Base-by-base conservation (phyloP, 2,888 invertebrate species). In the Tanytarsus gracilentus region DNA sequence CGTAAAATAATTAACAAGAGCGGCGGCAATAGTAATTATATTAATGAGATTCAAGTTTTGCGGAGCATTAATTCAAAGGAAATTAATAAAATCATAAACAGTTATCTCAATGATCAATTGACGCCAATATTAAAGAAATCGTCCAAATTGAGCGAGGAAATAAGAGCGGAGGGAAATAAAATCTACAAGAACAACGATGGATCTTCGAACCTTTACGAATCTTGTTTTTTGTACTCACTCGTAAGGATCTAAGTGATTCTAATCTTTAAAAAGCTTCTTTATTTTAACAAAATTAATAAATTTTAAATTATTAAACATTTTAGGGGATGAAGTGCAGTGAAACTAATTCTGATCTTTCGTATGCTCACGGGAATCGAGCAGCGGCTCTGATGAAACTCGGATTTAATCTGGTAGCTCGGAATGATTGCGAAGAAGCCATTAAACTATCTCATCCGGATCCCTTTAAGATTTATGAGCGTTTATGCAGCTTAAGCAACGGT, bases 321-420 rank as follows among this genome's bases (percentile, higher is more conserved):
- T n/a, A n/a, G n/a, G 52, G 27, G 4, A 18, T 53, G 7, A 53
- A 53, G 14, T 61, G 61, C 9, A 16, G 48, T 27, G 52, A 44
- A 5, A 27, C 6, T 5, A 16, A 40, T 5, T 7, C 16, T 8
- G 44, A 51, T 29, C 36, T 61, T n/a, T 29, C 52, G 6, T 48
- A 14, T 30, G 69, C 68, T 0, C 70, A 67, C 64, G 74, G 72
- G 0, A 73, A 73, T 64, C 66, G 73, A 1, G 72, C 70, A 1
- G 67, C 69, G 62, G 69, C 69, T 0, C 60, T 73, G 7, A 68
- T 70, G 52, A 68, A 70, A 39, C 67, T 68, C 48, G 70, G 70
- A 1, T 70, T 68, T 33, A 72, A 66, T 56, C 16, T 63, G 61
- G 65, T 63, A 18, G 72, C 72, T 0, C 70, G 69, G 40, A 68